Percentiles rank a stretch among this genome's conserved stretches.
phyloP scores from a whole-genome alignment of 2,113 vertebrate species.

The Trogon melanurus region DNA sequence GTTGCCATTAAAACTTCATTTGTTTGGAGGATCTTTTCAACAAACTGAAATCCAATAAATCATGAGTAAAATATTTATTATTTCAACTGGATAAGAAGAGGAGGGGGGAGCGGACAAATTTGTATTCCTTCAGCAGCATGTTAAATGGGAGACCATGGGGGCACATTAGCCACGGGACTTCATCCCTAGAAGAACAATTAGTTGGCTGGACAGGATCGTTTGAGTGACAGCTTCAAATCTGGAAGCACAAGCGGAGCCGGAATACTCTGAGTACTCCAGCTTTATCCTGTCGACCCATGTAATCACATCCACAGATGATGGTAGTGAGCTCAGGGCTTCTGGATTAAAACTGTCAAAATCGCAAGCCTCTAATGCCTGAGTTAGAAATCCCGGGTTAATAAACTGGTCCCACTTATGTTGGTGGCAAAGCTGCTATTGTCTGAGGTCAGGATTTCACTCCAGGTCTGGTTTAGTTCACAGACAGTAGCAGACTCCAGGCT shows the following conservation, averaged over 20 bases:
- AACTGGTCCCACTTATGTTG: background rate
- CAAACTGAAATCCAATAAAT: slow-evolving; percentile 70
- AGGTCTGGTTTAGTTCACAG: slow-evolving; percentile 37
- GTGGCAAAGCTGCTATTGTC: slow-evolving; percentile 48
- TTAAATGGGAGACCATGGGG: background rate
- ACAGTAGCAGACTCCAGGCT: slow-evolving; percentile 40
- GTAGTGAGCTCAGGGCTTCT: background rate
- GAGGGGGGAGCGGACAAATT: background rate
- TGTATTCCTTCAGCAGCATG: slow-evolving; percentile 36
- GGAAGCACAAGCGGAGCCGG: slow-evolving; percentile 17
- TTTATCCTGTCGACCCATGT: slow-evolving; percentile 19
- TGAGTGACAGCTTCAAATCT: background rate
- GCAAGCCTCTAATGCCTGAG: slow-evolving; percentile 25
- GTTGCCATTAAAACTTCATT: slow-evolving; percentile 70
- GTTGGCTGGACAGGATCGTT: background rate
- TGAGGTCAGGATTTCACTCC: slow-evolving; percentile 33
- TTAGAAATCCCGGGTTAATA: slow-evolving; percentile 8
- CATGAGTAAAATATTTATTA: slow-evolving; percentile 70
- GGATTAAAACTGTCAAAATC: slow-evolving; percentile 50
- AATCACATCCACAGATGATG: background rate
- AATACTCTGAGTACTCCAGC: background rate
- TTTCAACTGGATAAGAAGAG: slow-evolving; percentile 53
- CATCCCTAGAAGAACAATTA: background rate
- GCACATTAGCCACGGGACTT: background rate
- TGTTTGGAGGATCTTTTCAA: slow-evolving; percentile 72